Evolutionary conservation across 2,888 invertebrate genomes (phyloP).

Genomic region (Aphelenchoides bicaudatus): DNA sequence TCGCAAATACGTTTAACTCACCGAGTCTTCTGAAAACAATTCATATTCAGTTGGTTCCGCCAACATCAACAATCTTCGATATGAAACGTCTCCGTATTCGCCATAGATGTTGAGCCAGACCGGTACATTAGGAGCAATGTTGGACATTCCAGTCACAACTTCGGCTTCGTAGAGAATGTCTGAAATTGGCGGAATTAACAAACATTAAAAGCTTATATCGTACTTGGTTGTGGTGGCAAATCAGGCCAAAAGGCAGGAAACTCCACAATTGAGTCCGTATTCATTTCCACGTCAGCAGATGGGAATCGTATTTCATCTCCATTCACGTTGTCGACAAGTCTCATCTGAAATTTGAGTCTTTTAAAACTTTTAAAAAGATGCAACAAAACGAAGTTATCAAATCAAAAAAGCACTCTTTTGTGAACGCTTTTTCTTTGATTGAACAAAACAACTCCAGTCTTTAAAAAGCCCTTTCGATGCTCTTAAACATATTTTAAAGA

Average conservation of each 20-base stretch:
- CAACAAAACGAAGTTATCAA: no score
- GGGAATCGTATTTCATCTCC: constrained; percentile 50
- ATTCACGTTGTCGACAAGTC: constrained; percentile 41
- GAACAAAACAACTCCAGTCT: no score
- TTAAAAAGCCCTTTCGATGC: no score
- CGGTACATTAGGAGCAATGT: constrained; percentile 1
- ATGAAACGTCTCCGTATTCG: constrained; percentile 34
- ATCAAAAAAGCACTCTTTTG: no score
- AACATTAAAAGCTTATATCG: no score
- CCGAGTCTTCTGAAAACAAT: background rate
- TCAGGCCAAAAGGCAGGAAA: constrained; percentile 62
- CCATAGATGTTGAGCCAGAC: constrained; percentile 34
- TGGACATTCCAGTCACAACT: constrained; percentile 29
- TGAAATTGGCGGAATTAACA: constrained; percentile 26
- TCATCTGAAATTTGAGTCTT: constrained; percentile 37
- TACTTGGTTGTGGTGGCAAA: constrained; percentile 41
- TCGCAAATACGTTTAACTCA: no score
- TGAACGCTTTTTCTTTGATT: no score
- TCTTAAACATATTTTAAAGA: no score
- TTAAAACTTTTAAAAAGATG: background rate
- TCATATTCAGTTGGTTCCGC: background rate
- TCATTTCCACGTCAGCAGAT: constrained; percentile 26
- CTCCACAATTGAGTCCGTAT: constrained; percentile 49
- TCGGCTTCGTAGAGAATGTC: constrained; percentile 34
- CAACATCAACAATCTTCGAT: constrained; percentile 6